phyloP scores from a whole-genome alignment of 2,888 invertebrate species.

The Sinopyrophorus schimmeli region DNA sequence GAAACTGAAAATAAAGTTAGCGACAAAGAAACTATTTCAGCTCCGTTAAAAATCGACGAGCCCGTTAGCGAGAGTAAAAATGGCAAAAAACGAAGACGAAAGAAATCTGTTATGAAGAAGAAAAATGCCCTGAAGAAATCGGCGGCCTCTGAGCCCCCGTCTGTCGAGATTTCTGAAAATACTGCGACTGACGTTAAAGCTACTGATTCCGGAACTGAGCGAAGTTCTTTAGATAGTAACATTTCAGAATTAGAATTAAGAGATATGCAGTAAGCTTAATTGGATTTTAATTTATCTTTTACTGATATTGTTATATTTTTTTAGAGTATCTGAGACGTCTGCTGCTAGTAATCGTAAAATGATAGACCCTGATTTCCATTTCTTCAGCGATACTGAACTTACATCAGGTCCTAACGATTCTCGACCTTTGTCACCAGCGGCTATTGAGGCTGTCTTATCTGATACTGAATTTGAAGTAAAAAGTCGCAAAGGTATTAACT shows the following conservation, averaged over 20 bases:
- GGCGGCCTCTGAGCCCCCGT: constrained; percentile 60
- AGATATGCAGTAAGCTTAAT: constrained; percentile 51
- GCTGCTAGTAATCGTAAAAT: constrained; percentile 41
- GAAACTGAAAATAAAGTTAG: constrained; percentile 56
- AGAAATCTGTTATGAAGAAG: constrained; percentile 78
- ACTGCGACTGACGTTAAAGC: constrained; percentile 51
- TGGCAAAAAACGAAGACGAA: constrained; percentile 76
- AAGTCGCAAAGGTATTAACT: constrained; percentile 52
- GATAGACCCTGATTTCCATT: constrained; percentile 74
- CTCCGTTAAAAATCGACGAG: constrained; percentile 27
- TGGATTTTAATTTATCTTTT: constrained; percentile 4
- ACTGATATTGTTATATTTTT: constrained; percentile 7
- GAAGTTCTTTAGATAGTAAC: constrained; percentile 53
- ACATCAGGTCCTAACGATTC: constrained; percentile 66
- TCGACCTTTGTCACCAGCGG: constrained; percentile 76
- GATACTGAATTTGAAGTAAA: constrained; percentile 91
- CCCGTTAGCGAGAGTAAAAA: constrained; percentile 59
- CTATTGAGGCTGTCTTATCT: constrained; percentile 67
- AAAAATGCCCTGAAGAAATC: constrained; percentile 70
- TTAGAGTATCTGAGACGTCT: constrained; percentile 30
- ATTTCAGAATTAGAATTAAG: constrained; percentile 52
- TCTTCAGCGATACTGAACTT: constrained; percentile 92
- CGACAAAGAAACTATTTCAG: constrained; percentile 19
- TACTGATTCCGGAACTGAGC: constrained; percentile 50
- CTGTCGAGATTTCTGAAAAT: constrained; percentile 52